phyloP scores from a whole-genome alignment of 2,113 vertebrate genomes.

The Guaruba guarouba region DNA sequence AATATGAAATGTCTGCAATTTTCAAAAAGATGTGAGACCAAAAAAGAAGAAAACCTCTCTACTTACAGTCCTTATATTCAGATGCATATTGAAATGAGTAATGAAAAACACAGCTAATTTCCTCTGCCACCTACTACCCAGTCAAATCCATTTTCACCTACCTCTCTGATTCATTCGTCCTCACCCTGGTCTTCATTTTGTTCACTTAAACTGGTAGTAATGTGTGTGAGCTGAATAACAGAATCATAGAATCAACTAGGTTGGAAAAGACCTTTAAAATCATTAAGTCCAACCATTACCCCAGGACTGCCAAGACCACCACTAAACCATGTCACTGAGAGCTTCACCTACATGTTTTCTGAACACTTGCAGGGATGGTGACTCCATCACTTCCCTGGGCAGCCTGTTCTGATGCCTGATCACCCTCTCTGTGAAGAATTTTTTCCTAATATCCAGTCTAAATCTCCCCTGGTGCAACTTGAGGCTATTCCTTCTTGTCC shows the following conservation, averaged over 20 bases:
- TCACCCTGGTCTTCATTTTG: not conserved
- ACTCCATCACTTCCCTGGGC: not conserved
- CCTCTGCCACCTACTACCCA: not conserved
- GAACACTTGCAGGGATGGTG: not conserved
- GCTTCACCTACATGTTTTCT: not conserved
- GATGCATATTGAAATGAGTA: not conserved
- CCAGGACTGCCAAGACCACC: not conserved
- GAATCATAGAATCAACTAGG: not conserved
- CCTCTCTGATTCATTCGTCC: not conserved
- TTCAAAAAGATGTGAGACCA: not conserved
- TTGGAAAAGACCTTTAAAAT: not conserved
- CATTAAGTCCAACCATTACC: not conserved
- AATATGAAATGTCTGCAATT: not conserved
- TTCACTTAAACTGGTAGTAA: not conserved
- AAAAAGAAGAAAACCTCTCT: not conserved
- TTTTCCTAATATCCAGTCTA: not conserved
- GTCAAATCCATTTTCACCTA: not conserved
- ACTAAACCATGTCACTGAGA: not conserved
- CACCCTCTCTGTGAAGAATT: not conserved
- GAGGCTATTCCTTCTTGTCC: not conserved
- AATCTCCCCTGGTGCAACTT: not conserved
- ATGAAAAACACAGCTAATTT: not conserved
- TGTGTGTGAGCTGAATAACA: not conserved
- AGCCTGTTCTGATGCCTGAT: not conserved
- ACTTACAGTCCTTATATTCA: not conserved